phyloP scores from a whole-genome alignment of 2,113 vertebrate genomes.

The Choloepus hoffmanni region DNA sequence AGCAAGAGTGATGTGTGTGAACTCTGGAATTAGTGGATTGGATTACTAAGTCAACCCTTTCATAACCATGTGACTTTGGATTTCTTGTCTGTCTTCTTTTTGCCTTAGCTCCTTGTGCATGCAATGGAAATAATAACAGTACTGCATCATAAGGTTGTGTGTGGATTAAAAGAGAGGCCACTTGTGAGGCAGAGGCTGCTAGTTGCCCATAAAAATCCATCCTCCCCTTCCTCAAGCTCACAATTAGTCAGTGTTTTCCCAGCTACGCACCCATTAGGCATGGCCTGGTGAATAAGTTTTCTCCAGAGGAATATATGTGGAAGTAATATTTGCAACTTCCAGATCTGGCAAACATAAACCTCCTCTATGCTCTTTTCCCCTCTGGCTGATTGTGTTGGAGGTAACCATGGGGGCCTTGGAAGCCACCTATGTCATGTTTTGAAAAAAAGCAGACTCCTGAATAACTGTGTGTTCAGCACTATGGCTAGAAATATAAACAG shows the following conservation, averaged over 20 bases:
- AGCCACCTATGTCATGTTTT: neutral
- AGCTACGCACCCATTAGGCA: neutral
- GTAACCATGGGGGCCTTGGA: neutral
- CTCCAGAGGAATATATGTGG: neutral
- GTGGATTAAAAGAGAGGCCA: too few species aligned
- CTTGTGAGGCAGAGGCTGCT: too few species aligned
- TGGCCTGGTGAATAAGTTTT: neutral
- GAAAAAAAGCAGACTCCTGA: neutral
- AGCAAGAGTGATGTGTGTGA: too few species aligned
- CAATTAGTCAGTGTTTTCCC: neutral
- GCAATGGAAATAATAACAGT: too few species aligned
- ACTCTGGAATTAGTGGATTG: too few species aligned
- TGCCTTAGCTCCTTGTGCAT: too few species aligned
- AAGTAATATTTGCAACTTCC: neutral
- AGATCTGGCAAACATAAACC: neutral
- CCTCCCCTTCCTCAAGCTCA: neutral
- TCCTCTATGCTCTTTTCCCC: neutral
- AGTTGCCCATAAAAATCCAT: neutral
- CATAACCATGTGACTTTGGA: too few species aligned
- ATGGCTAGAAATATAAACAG: neutral
- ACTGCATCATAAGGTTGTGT: neutral
- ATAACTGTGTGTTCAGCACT: neutral
- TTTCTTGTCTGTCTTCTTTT: too few species aligned
- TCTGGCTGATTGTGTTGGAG: neutral
- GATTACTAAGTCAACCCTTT: too few species aligned